Evolutionary conservation across 2,113 vertebrate genomes (phyloP), one percentile per base, ranked within the genome.

Genomic region (Pogonocichla stellata): DNA sequence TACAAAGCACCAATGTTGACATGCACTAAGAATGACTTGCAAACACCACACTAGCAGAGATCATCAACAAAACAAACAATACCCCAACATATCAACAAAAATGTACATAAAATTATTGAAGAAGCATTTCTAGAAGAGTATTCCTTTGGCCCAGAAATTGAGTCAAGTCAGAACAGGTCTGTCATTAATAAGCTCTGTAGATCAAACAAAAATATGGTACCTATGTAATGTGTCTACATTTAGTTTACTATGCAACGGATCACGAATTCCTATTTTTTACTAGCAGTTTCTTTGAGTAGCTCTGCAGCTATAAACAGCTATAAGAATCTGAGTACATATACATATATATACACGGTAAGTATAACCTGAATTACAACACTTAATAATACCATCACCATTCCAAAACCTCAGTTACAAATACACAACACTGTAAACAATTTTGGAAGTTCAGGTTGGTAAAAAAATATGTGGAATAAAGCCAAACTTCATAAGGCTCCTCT

Each of bases 141-240:
- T 25, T 61, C 19, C 42, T 80, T 53, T 71, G 31, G 3, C 26
- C 33, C 47, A 72, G 29, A 88, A 94, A 61, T 12, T 22, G 50
- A 80, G 29, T 20, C 40, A 77, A 23, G 29, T 72, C 54, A 72
- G 47, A 80, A 4, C 34, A 69, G 28, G 17, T 67, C n/a, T 43
- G 31, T 12, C 73, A 56, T 11, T 26, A 53, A 53, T 22, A 20
- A 62, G 22, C 8, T 33, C 58, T 54, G 20, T 42, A 50, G 51
- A 25, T 75, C 6, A 67, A 80, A 73, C 31, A 61, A 13, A 19
- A 33, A 33, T 25, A 73, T 0, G 10, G 31, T 25, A 60, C 2
- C 0, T 1, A 7, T 3, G 2, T 78, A 73, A 79, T 3, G 7
- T 4, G n/a, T 28, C 56, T 23, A 57, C 5, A 14, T 56, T 78